Base-by-base conservation (phyloP, 2,113 vertebrate genomes). In the Chlamydotis undulata region DNA sequence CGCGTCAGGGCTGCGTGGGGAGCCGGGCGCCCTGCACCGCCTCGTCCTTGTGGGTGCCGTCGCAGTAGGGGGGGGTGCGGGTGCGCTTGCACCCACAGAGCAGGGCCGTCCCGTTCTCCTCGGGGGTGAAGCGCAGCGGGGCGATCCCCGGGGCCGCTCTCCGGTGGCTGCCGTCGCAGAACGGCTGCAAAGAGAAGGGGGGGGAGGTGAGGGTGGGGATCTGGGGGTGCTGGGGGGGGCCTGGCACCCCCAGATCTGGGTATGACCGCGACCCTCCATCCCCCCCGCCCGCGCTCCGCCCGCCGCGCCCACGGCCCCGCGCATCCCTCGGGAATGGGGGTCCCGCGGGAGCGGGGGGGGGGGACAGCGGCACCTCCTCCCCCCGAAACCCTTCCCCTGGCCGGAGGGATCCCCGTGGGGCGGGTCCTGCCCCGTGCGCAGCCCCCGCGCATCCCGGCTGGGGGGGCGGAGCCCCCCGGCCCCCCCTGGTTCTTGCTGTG, bases 31-130 rank as follows among this genome's bases (percentile, higher is more conserved):
- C 94, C 31, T 83, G 96, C 6, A 98, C 89, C 8, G 86, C 96
- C 55, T 97, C 96, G 33, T 94, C 96, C 53, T 94, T 98, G 94
- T 99, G 99, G 29, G 98, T 98, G 26, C 99, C 98, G 6, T 99
- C 98, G 2, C 99, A 99, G 95, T 98, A 99, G 0, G 99, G 99
- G 10, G 98, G 94, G 9, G 61, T 97, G 79, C 93, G 96, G 16
- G 98, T 99, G 75, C 97, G 98, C 65, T 99, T 99, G 89, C 99
- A 99, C 69, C 98, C 98, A 4, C 99, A 99, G 8, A 99, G 98
- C 97, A 93, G 68, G n/a, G 96, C 96, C 0, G 16, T 69, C 39
- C 57, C 35, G 31, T 97, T 97, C 92, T 97, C 96, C 19, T 97
- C 65, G 0, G 96, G 94, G 31, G 92, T 98, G 98, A 99, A 99